phyloP scores from a whole-genome alignment of 2,888 invertebrate genomes.

The Campaea margaritaria region DNA sequence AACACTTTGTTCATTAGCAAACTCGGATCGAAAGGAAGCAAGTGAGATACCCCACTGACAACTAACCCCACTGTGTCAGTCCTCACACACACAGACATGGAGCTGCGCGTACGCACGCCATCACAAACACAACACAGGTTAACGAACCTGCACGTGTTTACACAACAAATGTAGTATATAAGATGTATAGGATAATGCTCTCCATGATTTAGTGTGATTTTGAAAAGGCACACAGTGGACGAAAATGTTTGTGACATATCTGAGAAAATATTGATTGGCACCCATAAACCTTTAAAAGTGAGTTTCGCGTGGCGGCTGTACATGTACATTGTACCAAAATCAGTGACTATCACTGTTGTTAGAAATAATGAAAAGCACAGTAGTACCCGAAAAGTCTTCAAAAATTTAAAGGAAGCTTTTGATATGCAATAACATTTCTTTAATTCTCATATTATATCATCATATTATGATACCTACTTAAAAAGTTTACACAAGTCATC shows the following conservation, averaged over 20 bases:
- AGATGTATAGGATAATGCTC: constrained; percentile 41
- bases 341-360: not conserved
- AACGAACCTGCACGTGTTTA: constrained; percentile 72
- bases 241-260: not conserved
- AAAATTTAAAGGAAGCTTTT: not conserved
- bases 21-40: not conserved
- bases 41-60: constrained; percentile 6
- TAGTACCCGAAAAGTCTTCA: not conserved
- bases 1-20: too few species aligned
- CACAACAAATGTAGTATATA: constrained; percentile 53
- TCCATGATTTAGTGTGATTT: constrained; percentile 33
- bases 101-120: constrained; percentile 50
- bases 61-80: constrained; percentile 24
- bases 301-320: not conserved
- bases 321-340: not conserved
- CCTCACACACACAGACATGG: constrained; percentile 41
- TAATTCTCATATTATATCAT: too few species aligned
- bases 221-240: constrained; percentile 22
- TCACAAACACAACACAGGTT: constrained; percentile 57
- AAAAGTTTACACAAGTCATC: too few species aligned
- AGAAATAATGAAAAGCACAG: not conserved
- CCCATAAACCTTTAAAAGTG: not conserved
- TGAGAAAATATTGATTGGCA: too few species aligned
- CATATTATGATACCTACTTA: too few species aligned
- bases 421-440: not conserved